Evolutionary conservation across 23 tunicate species (phyloP).

Genomic region (Styela clava): DNA sequence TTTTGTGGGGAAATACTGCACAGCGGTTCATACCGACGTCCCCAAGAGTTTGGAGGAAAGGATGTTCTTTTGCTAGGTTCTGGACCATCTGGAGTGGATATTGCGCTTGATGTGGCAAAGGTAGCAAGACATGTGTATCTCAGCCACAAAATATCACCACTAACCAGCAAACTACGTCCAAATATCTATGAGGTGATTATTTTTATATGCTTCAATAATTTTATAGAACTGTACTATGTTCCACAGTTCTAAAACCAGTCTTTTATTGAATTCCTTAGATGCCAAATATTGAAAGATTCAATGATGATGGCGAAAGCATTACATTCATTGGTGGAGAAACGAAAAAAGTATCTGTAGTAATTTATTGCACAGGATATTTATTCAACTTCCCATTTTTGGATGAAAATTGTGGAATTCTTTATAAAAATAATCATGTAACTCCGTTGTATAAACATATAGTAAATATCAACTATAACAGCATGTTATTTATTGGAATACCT

Average conservation of each 20-base stretch:
- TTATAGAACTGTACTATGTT: neutral
- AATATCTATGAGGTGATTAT: slow-evolving; percentile 47
- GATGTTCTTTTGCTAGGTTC: slow-evolving; percentile 69
- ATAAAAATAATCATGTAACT: slow-evolving; percentile 33
- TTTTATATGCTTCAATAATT: neutral
- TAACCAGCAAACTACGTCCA: slow-evolving; percentile 26
- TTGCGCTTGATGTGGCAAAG: slow-evolving; percentile 40
- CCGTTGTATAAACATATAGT: slow-evolving; percentile 69
- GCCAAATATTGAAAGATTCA: slow-evolving; percentile 25
- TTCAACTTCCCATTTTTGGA: slow-evolving; percentile 73
- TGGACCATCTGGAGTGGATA: slow-evolving; percentile 61
- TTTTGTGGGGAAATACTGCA: slow-evolving; percentile 65
- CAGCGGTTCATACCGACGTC: slow-evolving; percentile 49
- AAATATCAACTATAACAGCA: slow-evolving; percentile 45
- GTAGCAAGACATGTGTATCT: slow-evolving; percentile 47
- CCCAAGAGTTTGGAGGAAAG: slow-evolving; percentile 36
- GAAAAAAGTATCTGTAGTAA: slow-evolving; percentile 38
- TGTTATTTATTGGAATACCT: slow-evolving; percentile 68
- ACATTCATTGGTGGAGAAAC: slow-evolving; percentile 52
- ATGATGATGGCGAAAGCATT: slow-evolving; percentile 34
- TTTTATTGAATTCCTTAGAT: slow-evolving; percentile 13
- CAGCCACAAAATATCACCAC: slow-evolving; percentile 38
- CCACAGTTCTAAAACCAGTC: neutral
- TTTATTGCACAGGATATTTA: slow-evolving; percentile 74
- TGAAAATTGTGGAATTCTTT: slow-evolving; percentile 12